Percentiles rank a stretch among this genome's conserved stretches.
These are phyloP conservation scores for Marcusenius ussheri DNA, from an alignment of 2,113 vertebrate species.

Conservation along the genomic window DNA sequence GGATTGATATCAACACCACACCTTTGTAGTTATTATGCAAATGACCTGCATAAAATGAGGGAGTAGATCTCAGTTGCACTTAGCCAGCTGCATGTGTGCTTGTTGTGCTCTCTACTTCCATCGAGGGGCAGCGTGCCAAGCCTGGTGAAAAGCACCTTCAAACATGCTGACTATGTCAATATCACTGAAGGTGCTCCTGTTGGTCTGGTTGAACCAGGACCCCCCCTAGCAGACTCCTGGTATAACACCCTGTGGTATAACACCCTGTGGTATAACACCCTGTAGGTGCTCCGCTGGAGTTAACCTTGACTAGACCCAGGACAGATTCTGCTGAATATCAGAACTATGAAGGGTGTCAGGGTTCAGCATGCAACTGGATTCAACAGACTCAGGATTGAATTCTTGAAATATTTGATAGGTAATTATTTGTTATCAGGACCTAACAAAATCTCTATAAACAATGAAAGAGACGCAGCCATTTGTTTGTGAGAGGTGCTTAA, in stretches of 20 bases:
- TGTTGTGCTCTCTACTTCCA: not conserved
- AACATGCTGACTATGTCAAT: slow-evolving; percentile 23
- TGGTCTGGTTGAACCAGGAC: slow-evolving; percentile 14
- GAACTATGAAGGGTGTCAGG: not conserved
- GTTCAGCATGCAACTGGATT: not conserved
- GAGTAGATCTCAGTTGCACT: not conserved
- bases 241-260: slow-evolving; percentile 32
- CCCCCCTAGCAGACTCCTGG: not conserved
- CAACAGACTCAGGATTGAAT: not conserved
- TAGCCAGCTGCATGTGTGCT: not conserved
- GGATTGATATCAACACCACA: not conserved
- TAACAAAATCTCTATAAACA: slow-evolving; percentile 32
- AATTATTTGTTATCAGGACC: not conserved
- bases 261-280: slow-evolving; percentile 30
- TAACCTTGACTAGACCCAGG: slow-evolving; percentile 34
- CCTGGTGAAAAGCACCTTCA: slow-evolving; percentile 28
- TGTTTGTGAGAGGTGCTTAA: slow-evolving; percentile 40
- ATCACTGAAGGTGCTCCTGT: not conserved
- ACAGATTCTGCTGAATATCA: slow-evolving; percentile 13
- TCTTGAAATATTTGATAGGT: not conserved
- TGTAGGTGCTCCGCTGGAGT: slow-evolving; percentile 28
- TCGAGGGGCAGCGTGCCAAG: slow-evolving; percentile 13
- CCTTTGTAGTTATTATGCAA: not conserved
- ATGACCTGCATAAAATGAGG: not conserved
- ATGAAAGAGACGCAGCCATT: slow-evolving; percentile 36